Conservation (phyloP, 2,888 invertebrate genomes). For the Byasa hedistus region DNA sequence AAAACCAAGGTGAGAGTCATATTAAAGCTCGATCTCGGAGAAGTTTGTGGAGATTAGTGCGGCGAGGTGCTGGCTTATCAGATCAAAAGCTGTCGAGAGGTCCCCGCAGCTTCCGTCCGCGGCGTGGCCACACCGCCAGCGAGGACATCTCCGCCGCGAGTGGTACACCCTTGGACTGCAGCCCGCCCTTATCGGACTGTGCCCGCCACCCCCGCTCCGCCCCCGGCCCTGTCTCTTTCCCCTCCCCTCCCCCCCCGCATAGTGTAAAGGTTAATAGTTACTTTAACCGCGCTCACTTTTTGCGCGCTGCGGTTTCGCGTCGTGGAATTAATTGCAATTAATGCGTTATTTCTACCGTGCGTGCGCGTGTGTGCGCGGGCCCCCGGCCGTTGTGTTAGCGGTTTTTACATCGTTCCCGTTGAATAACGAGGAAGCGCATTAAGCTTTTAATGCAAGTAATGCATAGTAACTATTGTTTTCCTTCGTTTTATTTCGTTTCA, state of each 20-base stretch:
- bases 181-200: constrained; percentile 5
- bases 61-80: constrained; percentile 56
- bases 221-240: constrained; percentile 26
- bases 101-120: constrained; percentile 31
- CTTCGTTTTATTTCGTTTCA: too few relatives aligned
- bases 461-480: constrained; percentile 23
- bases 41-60: constrained; percentile 16
- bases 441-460: constrained; percentile 22
- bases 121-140: constrained; percentile 28
- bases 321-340: constrained; percentile 27
- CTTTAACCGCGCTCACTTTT: constrained; percentile 34
- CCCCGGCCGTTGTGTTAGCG: constrained; percentile 26
- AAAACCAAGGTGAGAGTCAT: too few relatives aligned
- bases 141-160: background rate
- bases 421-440: constrained; percentile 27
- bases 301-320: constrained; percentile 26
- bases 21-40: too few relatives aligned
- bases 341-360: constrained; percentile 24
- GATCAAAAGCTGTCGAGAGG: constrained; percentile 69
- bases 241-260: constrained; percentile 30
- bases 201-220: constrained; percentile 21
- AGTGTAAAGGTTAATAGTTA: constrained; percentile 39
- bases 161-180: too few relatives aligned
- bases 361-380: constrained; percentile 14
- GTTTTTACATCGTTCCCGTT: constrained; percentile 17